Evolutionary conservation across 2,888 invertebrate species (phyloP), one percentile per base, ranked within the genome.

Genomic region (Acleris emargana): DNA sequence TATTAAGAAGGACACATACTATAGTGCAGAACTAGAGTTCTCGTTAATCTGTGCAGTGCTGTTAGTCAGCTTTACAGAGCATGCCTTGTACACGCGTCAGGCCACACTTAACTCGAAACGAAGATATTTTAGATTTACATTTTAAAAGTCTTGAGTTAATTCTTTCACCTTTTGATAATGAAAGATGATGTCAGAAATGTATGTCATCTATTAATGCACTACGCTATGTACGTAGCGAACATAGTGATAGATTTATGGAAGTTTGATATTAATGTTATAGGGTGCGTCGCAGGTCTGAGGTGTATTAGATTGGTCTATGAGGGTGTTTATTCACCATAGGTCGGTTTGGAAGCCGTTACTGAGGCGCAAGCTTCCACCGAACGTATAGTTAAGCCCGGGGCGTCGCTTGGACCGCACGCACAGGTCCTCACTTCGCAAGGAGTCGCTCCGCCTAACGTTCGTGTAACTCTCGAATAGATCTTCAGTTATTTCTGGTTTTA

Each of bases 401-500:
- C 88, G 86, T 70, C 87, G 86, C 76, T 86, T 89, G 69, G 84
- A 74, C 74, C 87, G 86, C 71, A 81, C 81, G 78, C 77, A 86
- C 71, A 86, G 73, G 76, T 88, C 87, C 70, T 88, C 91, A 74
- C 92, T 87, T 72, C 88, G 85, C 75, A 89, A 74, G 55, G 88
- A 87, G 79, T 88, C 86, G 81, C 88, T 89, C 67, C 88, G 86
- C 84, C 91, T 89, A 80, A 94, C 84, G 73, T 88, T 89, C 66
- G 84, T 84, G 75, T 94, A 89, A 61, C 89, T 90, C 78, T 94
- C 91, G 78, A 93, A 93, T 68, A 90, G 87, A 64, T 89, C 91
- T 78, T 94, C 93, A n/a, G 94, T 90, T 68, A 94, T 90, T 82
- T 94, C 91, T 43, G 94, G 93, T 64, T 85, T 84, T 76, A 83